Percentiles rank a stretch among this genome's conserved stretches.
Evolutionary conservation across 1,140 invertebrate genomes (phyloP).

Genomic region (Dinoponera quadriceps): DNA sequence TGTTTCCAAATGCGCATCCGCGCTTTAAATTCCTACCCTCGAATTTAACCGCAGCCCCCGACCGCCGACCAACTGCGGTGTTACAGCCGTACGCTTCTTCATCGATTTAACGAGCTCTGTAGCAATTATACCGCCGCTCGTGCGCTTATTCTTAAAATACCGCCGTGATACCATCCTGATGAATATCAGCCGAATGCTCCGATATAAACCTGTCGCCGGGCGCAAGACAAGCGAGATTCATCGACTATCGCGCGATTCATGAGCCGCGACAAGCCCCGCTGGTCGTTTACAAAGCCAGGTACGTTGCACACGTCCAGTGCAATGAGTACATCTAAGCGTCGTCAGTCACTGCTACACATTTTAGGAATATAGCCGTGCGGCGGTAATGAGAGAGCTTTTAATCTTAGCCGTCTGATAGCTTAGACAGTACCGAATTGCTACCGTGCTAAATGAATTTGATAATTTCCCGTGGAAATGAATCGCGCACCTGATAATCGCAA

Average conservation of each 20-base stretch:
- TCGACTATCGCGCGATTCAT: conserved; percentile 47
- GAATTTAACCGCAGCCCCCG: not conserved
- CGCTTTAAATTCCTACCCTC: not conserved
- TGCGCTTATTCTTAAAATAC: not conserved
- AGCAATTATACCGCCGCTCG: not conserved
- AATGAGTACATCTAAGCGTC: conserved; percentile 22
- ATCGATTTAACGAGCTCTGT: not conserved
- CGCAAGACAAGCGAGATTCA: conserved; percentile 6
- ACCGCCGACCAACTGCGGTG: not conserved
- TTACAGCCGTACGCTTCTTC: not conserved
- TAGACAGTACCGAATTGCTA: not conserved
- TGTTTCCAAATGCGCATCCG: not conserved
- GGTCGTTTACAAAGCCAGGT: conserved; percentile 20
- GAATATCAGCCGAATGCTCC: not conserved
- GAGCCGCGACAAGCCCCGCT: not conserved
- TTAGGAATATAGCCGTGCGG: not conserved
- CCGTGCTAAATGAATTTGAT: not conserved
- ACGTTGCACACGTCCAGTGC: conserved; percentile 17
- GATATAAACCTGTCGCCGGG: not conserved
- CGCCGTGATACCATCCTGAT: not conserved
- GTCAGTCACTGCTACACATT: conserved; percentile 5
- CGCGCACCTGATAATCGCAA: not conserved
- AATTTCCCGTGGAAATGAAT: not conserved
- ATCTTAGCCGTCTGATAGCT: not conserved
- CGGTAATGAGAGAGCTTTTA: not conserved